Evolutionary conservation across 2,797 vertebrate species (phyloP).

Genomic region (Synaphobranchus kaupii): DNA sequence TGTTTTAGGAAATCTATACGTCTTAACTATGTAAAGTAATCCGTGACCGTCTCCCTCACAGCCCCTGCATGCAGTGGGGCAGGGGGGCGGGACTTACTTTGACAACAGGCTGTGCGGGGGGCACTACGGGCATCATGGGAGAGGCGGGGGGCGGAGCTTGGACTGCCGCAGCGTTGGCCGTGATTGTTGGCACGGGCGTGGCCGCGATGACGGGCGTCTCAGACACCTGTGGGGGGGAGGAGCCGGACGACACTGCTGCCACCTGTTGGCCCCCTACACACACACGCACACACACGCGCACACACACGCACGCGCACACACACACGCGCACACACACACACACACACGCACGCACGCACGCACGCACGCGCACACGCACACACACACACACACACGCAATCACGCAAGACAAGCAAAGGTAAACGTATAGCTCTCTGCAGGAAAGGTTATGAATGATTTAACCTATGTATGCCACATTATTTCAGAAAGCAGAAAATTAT

Average conservation of each 20-base stretch:
- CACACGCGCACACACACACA: background rate
- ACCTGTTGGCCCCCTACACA: conserved; percentile 79
- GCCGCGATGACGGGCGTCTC: conserved; percentile 91
- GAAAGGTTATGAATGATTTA: background rate
- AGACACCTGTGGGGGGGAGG: conserved; percentile 79
- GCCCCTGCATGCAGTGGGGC: background rate
- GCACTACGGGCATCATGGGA: conserved; percentile 80
- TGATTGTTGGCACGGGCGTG: conserved; percentile 86
- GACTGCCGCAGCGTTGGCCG: conserved; percentile 73
- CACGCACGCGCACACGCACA: background rate
- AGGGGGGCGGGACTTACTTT: conserved; percentile 78
- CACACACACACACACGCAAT: background rate
- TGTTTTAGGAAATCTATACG: background rate
- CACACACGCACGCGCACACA: background rate
- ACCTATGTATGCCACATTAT: too few relatives aligned
- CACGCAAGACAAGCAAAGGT: background rate
- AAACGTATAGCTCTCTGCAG: background rate
- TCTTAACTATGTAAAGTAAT: background rate
- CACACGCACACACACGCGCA: background rate
- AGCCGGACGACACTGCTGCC: conserved; percentile 83
- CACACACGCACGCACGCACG: conserved; percentile 16
- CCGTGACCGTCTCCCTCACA: background rate
- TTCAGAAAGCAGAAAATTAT: too few relatives aligned
- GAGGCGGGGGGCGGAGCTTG: conserved; percentile 72
- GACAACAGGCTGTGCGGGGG: conserved; percentile 88